Evolutionary conservation across 2,888 invertebrate species (phyloP).

Genomic region (Brachypalpus laphriformis): DNA sequence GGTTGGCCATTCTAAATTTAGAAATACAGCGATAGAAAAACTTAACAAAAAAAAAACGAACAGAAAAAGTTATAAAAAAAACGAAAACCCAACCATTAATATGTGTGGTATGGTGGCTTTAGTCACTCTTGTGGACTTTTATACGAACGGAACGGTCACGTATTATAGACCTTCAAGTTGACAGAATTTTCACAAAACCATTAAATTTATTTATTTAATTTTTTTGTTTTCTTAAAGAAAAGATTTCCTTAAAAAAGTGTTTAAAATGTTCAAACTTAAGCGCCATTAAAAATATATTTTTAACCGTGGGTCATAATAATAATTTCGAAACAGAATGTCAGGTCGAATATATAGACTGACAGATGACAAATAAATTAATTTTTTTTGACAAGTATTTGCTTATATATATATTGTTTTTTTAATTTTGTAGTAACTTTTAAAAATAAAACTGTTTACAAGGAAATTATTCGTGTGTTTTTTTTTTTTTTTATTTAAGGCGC

Average conservation of each 20-base stretch:
- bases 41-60: slow-evolving; percentile 12
- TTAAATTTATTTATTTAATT: slow-evolving; percentile 47
- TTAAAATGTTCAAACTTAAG: background rate
- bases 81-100: slow-evolving; percentile 48
- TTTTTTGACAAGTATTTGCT: slow-evolving; percentile 4
- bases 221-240: too few species aligned
- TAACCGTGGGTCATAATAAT: slow-evolving; percentile 21
- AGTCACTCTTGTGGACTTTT: slow-evolving; percentile 32
- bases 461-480: too few species aligned
- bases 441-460: background rate
- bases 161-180: slow-evolving; percentile 61
- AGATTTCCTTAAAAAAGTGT: background rate
- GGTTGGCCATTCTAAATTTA: slow-evolving; percentile 65
- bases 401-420: too few species aligned
- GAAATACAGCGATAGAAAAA: slow-evolving; percentile 51
- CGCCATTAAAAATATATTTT: background rate
- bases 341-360: slow-evolving; percentile 8
- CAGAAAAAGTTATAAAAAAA: slow-evolving; percentile 51
- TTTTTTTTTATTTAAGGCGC: background rate
- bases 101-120: slow-evolving; percentile 41
- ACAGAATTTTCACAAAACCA: slow-evolving; percentile 58
- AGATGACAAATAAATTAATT: slow-evolving; percentile 48
- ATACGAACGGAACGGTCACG: slow-evolving; percentile 50
- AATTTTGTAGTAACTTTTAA: too few species aligned
- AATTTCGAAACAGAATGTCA: background rate